A percentile compares a stretch with the other conserved stretches of the same genome.
phyloP scores from a whole-genome alignment of 2,113 vertebrate species.

The Apeltes quadracus region DNA sequence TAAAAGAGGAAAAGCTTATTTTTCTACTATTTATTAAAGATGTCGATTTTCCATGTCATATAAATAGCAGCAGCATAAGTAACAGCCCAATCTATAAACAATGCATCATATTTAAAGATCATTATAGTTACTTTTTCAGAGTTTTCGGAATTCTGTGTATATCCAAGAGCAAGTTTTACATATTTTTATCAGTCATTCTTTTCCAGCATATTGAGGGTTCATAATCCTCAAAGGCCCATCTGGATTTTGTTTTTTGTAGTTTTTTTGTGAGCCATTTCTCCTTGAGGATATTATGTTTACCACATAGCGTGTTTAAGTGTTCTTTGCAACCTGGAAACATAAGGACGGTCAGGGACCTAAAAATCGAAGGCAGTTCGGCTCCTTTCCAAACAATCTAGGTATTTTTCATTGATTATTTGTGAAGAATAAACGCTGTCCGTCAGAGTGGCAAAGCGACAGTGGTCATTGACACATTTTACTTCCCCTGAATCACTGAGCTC shows the following conservation, averaged over 20 bases:
- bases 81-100: constrained; percentile 7
- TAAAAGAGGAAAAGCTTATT: constrained; percentile 93
- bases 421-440: constrained; percentile 10
- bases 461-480: constrained; percentile 3
- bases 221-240: constrained; percentile 9
- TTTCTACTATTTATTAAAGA: constrained; percentile 99
- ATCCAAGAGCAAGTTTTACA: neutral
- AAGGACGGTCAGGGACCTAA: neutral
- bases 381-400: neutral
- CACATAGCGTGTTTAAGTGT: neutral
- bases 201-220: neutral
- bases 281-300: neutral
- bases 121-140: constrained; percentile 28
- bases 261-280: neutral
- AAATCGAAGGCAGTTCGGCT: neutral
- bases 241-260: constrained; percentile 17
- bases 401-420: neutral
- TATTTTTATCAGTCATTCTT: constrained; percentile 4
- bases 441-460: neutral
- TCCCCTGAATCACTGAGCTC: constrained; percentile 1
- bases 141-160: constrained; percentile 5
- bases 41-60: constrained; percentile 72
- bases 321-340: neutral
- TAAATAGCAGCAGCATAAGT: constrained; percentile 17
- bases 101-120: constrained; percentile 22